A percentile compares a stretch with the other conserved stretches of the same genome.
Conservation (phyloP, 2,797 vertebrate genomes). For the Balearica regulorum region DNA sequence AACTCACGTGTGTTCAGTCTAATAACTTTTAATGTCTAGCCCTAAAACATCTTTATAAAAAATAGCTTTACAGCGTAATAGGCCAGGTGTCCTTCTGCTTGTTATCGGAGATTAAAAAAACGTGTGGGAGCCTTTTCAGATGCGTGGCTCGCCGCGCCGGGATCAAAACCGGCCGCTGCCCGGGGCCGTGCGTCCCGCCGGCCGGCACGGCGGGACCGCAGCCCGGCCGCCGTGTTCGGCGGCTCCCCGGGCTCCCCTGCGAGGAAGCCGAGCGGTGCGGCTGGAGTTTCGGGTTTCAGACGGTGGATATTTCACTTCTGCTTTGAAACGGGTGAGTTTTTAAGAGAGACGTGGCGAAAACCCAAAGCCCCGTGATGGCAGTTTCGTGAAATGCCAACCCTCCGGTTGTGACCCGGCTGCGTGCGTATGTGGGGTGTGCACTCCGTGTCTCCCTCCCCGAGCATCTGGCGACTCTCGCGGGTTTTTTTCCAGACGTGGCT, state of each 20-base stretch:
- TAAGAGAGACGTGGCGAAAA: slow-evolving; percentile 49
- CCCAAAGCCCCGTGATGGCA: slow-evolving; percentile 47
- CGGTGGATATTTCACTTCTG: slow-evolving; percentile 76
- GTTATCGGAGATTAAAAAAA: slow-evolving; percentile 73
- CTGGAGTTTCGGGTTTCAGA: slow-evolving; percentile 72
- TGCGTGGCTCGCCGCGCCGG: neutral
- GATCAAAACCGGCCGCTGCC: neutral
- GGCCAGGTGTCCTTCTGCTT: slow-evolving; percentile 77
- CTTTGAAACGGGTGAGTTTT: slow-evolving; percentile 65
- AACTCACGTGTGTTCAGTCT: slow-evolving; percentile 73
- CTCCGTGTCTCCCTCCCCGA: neutral
- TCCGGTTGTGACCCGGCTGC: neutral
- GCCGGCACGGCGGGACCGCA: neutral
- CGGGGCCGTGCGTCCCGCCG: neutral
- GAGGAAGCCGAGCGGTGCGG: slow-evolving; percentile 60
- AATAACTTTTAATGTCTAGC: slow-evolving; percentile 80
- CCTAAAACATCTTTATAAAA: slow-evolving; percentile 81
- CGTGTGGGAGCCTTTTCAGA: slow-evolving; percentile 61
- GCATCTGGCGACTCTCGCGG: neutral
- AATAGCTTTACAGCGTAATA: slow-evolving; percentile 74
- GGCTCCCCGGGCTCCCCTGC: neutral
- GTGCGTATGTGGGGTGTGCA: neutral
- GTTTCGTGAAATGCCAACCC: slow-evolving; percentile 26
- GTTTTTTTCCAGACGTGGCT: neutral
- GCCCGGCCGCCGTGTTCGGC: neutral